Conservation (phyloP, 1,140 invertebrate species). For the Drosophila repletoides region DNA sequence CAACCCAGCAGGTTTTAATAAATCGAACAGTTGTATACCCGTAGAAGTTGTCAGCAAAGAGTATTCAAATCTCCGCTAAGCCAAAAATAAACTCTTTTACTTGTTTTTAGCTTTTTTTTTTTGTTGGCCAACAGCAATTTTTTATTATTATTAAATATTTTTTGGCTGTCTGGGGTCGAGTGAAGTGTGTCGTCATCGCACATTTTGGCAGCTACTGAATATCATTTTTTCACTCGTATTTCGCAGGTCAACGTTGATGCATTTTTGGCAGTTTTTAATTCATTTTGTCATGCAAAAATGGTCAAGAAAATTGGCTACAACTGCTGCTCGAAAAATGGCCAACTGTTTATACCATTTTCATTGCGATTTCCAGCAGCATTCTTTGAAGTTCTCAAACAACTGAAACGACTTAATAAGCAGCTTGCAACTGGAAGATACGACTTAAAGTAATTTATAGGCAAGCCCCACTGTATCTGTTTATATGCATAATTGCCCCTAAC, state of each 20-base stretch:
- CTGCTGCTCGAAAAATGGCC: background rate
- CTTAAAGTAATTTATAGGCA: slow-evolving; percentile 53
- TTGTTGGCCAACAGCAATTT: slow-evolving; percentile 42
- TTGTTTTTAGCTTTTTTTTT: background rate
- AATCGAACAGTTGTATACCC: no score
- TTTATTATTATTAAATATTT: slow-evolving; percentile 41
- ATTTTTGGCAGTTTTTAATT: slow-evolving; percentile 3
- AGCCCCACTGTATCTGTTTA: slow-evolving; percentile 29
- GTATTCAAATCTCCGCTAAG: background rate
- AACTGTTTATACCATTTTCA: no score
- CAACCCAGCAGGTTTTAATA: no score
- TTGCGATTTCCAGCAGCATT: slow-evolving; percentile 45
- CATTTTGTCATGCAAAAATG: slow-evolving; percentile 52
- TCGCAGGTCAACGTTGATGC: no score
- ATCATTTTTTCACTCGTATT: slow-evolving; percentile 19
- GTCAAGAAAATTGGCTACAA: background rate
- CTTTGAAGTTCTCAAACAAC: slow-evolving; percentile 55
- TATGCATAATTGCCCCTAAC: slow-evolving; percentile 49
- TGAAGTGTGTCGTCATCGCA: slow-evolving; percentile 28
- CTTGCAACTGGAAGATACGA: slow-evolving; percentile 35
- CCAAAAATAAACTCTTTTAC: background rate
- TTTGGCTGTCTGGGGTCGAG: background rate
- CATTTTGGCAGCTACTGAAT: slow-evolving; percentile 40
- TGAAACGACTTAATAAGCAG: slow-evolving; percentile 71
- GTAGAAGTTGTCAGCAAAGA: no score